Base-by-base conservation (phyloP, 2,888 invertebrate species). In the Myopa testacea region DNA sequence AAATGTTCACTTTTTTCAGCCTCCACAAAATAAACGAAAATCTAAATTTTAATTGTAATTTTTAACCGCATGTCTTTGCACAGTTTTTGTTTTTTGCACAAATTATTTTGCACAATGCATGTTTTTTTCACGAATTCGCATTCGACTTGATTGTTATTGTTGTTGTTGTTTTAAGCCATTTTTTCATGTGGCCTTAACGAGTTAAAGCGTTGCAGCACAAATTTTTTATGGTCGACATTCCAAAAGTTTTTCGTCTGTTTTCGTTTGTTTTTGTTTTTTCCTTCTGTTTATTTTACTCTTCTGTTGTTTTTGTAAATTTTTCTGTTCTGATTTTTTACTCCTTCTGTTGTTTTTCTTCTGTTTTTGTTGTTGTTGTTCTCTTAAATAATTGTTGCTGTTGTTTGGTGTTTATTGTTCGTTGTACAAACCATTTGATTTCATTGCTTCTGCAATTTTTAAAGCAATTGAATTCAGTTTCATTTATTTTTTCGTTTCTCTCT, bases 341-440 rank as follows among this genome's bases (percentile, higher is more conserved):
- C 45, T 45, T 45, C 10, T 45, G 6, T 10, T 10, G 6, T 45
- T 45, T 45, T 38, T 67, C 37, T 34, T 19, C 0, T 26, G 10
- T 62, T 40, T 3, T 37, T 34, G 55, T 37, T 58, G 10, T 55
- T 71, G 37, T 71, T 37, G 0, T 50, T 50, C 10, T 50, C 10
- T 50, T 50, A 50, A 50, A 8, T 50, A 14, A 50, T 50, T 50
- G 50, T 50, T 40, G 38, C 40, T 72, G n/a, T 19, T 19, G 38
- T 40, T 60, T 16, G 19, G 50, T 5, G 34, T 52, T 55, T 12
- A 14, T 52, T 55, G 14, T 52, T 70, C 26, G 70, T 50, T 70
- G 55, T 50, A 26, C 55, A 52, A 70, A 55, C 55, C 70, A 52
- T 55, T 70, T 70, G 70, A 52, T 70, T 70, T 70, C 19, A 55